Base-by-base conservation (phyloP, 2,797 vertebrate species). In the Ficedula albicollis region DNA sequence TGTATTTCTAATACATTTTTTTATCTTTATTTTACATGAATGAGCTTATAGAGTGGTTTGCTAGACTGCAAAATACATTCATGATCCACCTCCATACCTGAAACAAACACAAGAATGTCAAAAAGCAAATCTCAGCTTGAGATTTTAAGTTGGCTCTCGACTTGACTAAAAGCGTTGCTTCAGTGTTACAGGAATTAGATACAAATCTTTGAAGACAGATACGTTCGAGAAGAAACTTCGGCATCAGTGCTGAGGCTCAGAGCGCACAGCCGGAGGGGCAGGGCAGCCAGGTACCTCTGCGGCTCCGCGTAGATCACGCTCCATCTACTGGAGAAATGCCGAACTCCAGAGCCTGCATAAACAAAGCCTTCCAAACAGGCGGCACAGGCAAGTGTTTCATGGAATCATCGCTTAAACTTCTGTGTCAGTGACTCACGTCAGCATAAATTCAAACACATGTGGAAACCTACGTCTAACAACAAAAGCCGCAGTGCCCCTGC, bases 301-400 rank as follows among this genome's bases (percentile, higher is more conserved):
- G 12, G 39, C 62, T 84, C 52, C 44, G 22, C 21, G 64, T 29
- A 62, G 58, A 64, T 39, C 20, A 21, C 36, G 3, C 95, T 87
- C 96, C 96, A 96, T 82, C 96, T 97, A 43, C 96, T 90, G 97
- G 96, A 69, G 43, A 91, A 93, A 87, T 0, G 8, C 7, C 6
- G 41, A n/a, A 84, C 34, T 77, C 49, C 78, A 80, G 75, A 77
- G 34, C 39, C 58, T 27, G 32, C 10, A 27, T 3, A 54, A 92
- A 95, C 92, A 90, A 94, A 83, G 89, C 89, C 64, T 43, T 32
- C 20, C 59, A 2, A 73, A 66, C 17, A 20, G 59, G 46, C 58
- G 58, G 56, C 86, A 30, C 60, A 2, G 52, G 10, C 13, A 94
- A 44, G 30, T 0, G 16, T 20, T 67, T 34, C 72, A 78, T n/a